Base-by-base conservation (phyloP, 2,797 vertebrate genomes). In the Centropyge bicolor region DNA sequence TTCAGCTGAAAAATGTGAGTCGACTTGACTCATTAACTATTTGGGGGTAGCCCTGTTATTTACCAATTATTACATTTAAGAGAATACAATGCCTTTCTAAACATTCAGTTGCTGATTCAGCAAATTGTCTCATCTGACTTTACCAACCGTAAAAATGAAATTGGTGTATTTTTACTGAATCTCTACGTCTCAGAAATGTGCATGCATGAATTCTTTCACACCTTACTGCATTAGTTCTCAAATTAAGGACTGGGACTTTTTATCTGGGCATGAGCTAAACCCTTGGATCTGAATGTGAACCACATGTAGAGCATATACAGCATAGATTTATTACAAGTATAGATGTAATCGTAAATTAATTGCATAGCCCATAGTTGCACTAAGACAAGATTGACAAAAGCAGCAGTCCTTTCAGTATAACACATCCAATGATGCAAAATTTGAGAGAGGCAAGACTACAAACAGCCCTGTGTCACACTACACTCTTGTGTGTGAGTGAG, bases 401-500 rank as follows among this genome's bases (percentile, higher is more conserved):
- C 2, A 54, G 27, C 20, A 51, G 10, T 12, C 11, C 45, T 52
- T 51, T 43, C 52, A 68, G 60, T 49, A n/a, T 54, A 38, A 65
- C n/a, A 12, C 35, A 1, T 74, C 13, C 61, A 70, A 6, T 66
- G n/a, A 40, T 73, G 22, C 38, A 75, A 71, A 70, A 63, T 19
- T 2, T 62, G 13, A n/a, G 41, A 20, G 35, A 10, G 12, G 6
- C 6, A 35, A 24, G 14, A 27, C 16, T 20, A 63, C 27, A 66
- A 22, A 59, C 24, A 55, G 35, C 16, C 24, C 55, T 38, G 24
- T 17, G 22, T 64, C 20, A 63, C 41, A 54, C 12, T 52, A 35
- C 27, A 24, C 31, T 57, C 3, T 2, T 70, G 17, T 13, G 31
- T 71, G 46, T 22, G 51, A 22, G 51, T 24, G 24, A 22, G 17